These are phyloP conservation scores for Sebastes elongatus DNA, from an alignment of 2,797 vertebrate genomes.

Conservation along the genomic window DNA sequence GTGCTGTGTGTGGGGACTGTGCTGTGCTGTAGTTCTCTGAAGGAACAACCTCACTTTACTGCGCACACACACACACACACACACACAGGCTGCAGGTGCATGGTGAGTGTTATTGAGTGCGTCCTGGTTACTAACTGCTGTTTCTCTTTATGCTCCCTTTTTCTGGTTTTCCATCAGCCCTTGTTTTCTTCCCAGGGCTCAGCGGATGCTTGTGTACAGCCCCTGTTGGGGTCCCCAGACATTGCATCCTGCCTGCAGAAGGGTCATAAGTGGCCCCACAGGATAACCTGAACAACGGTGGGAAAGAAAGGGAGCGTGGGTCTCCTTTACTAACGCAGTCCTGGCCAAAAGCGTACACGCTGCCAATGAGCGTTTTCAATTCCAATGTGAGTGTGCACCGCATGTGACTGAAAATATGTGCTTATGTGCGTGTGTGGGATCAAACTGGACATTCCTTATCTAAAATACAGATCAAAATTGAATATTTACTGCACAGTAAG, in stretches of 20 bases:
- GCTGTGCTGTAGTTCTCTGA: conserved; percentile 67
- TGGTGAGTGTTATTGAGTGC: conserved; percentile 79
- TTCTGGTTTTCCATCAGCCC: conserved; percentile 78
- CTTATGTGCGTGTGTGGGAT: background rate
- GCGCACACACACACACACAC: conserved; percentile 31
- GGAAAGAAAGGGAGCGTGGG: conserved; percentile 79
- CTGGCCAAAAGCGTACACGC: conserved; percentile 55
- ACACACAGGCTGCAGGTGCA: conserved; percentile 81
- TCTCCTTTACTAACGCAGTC: conserved; percentile 58
- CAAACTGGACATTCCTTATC: background rate
- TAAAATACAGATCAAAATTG: background rate
- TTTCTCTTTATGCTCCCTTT: conserved; percentile 74
- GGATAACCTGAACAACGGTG: conserved; percentile 88
- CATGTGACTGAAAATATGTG: conserved; percentile 27
- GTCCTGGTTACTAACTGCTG: conserved; percentile 79
- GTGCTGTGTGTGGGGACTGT: conserved; percentile 73
- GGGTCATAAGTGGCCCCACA: conserved; percentile 83
- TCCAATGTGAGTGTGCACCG: conserved; percentile 43
- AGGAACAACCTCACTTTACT: conserved; percentile 56
- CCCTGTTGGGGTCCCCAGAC: conserved; percentile 83
- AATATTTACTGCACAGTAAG: background rate
- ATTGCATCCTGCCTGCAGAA: conserved; percentile 83
- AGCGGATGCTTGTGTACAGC: conserved; percentile 81
- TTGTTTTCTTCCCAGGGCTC: conserved; percentile 85
- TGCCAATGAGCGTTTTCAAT: conserved; percentile 54